Evolutionary conservation across 2,113 vertebrate genomes (phyloP).

Genomic region (Craseonycteris thonglongyai): DNA sequence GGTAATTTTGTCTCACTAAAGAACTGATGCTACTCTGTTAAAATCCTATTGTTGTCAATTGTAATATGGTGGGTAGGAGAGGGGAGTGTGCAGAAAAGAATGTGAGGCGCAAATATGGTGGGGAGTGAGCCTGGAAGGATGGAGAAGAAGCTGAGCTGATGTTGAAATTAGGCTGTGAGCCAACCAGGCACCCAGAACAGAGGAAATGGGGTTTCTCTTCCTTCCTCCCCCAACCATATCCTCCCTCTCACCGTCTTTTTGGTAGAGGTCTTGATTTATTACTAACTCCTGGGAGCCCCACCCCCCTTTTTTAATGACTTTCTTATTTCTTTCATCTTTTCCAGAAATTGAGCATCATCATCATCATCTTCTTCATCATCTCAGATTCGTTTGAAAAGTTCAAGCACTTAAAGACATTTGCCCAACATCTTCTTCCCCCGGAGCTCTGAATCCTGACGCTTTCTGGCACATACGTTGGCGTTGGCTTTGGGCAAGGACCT

Average conservation of each 20-base stretch:
- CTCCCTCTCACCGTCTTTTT: neutral
- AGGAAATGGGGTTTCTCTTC: neutral
- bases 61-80: neutral
- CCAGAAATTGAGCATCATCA: neutral
- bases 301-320: neutral
- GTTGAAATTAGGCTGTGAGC: neutral
- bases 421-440: neutral
- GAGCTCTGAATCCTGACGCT: neutral
- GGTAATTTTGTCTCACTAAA: neutral
- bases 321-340: neutral
- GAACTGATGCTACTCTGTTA: neutral
- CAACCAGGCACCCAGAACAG: neutral
- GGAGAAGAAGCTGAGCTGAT: neutral
- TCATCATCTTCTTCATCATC: neutral
- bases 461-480: neutral
- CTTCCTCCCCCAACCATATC: neutral
- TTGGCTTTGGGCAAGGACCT: neutral
- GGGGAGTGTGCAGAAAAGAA: neutral
- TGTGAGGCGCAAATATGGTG: accelerated
- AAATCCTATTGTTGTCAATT: neutral
- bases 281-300: neutral
- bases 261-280: neutral
- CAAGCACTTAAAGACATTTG: neutral
- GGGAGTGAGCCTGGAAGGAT: accelerated
- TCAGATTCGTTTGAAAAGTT: neutral